Conservation (phyloP, 2,888 invertebrate genomes). For the Biston stratarius region DNA sequence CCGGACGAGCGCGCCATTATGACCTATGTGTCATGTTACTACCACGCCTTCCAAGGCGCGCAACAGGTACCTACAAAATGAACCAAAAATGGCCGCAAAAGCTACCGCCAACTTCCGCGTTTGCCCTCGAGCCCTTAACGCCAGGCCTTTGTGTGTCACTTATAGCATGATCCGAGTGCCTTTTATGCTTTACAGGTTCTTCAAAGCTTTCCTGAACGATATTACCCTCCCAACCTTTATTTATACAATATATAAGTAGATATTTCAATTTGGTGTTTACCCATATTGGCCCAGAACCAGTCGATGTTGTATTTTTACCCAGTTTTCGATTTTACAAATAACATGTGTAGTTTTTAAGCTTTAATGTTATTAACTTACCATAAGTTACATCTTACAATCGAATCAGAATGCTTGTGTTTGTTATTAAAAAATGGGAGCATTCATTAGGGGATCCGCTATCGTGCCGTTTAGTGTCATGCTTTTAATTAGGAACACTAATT, state of each 20-base stretch:
- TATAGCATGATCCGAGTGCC: slow-evolving; percentile 78
- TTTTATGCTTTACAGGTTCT: slow-evolving; percentile 56
- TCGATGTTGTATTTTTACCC: slow-evolving; percentile 38
- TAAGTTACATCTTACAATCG: slow-evolving; percentile 54
- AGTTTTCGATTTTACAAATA: slow-evolving; percentile 34
- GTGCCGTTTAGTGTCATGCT: slow-evolving; percentile 40
- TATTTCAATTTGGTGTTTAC: slow-evolving; percentile 26
- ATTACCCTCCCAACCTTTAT: slow-evolving; percentile 15
- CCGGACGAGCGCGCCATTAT: slow-evolving; percentile 99
- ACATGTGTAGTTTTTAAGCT: slow-evolving; percentile 53
- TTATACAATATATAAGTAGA: slow-evolving; percentile 13
- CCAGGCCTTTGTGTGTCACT: slow-evolving; percentile 82
- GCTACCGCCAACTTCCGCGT: slow-evolving; percentile 63
- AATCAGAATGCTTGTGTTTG: slow-evolving; percentile 63
- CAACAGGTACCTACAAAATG: slow-evolving; percentile 92
- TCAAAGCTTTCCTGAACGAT: slow-evolving; percentile 42
- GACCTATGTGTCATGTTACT: slow-evolving; percentile 99
- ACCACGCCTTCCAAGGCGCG: slow-evolving; percentile 99
- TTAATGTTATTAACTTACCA: slow-evolving; percentile 67
- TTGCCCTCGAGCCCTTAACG: slow-evolving; percentile 74
- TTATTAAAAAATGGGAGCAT: slow-evolving; percentile 33
- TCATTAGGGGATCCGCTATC: slow-evolving; percentile 36
- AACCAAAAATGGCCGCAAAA: slow-evolving; percentile 68
- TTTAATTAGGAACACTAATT: slow-evolving; percentile 48
- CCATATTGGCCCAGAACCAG: slow-evolving; percentile 21